These are phyloP conservation scores for Stegodyphus dumicola DNA, from an alignment of 1,140 invertebrate genomes.

Conservation along the genomic window DNA sequence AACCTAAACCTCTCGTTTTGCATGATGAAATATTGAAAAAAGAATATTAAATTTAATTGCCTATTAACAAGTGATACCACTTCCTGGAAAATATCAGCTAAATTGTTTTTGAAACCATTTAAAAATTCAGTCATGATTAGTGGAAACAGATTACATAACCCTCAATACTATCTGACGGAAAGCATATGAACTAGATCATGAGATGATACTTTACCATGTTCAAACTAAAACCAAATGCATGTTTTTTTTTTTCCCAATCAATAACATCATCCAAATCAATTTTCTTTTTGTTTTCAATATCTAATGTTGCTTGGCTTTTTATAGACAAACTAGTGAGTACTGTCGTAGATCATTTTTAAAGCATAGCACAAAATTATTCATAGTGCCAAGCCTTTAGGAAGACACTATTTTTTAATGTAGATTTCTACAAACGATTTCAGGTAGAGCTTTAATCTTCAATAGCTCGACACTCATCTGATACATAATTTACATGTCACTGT, in stretches of 20 bases:
- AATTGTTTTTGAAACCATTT: too few species aligned
- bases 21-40: too few species aligned
- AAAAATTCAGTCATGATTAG: too few species aligned
- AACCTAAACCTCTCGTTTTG: neutral
- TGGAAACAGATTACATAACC: too few species aligned
- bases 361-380: constrained; percentile 14
- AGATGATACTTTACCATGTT: too few species aligned
- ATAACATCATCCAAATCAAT: neutral
- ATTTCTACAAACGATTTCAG: constrained; percentile 37
- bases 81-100: too few species aligned
- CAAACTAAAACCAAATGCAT: too few species aligned
- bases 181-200: too few species aligned
- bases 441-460: constrained; percentile 49
- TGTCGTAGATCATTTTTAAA: constrained; percentile 29
- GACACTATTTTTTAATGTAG: constrained; percentile 29
- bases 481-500: constrained; percentile 33
- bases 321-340: constrained; percentile 49
- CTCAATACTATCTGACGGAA: too few species aligned
- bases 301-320: constrained; percentile 47
- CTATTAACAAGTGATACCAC: too few species aligned
- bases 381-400: constrained; percentile 23
- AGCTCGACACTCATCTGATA: constrained; percentile 43
- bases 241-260: neutral
- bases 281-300: constrained; percentile 56
- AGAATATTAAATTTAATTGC: too few species aligned